Conservation (phyloP, 1,140 invertebrate species). For the Zaprionus taronus region DNA sequence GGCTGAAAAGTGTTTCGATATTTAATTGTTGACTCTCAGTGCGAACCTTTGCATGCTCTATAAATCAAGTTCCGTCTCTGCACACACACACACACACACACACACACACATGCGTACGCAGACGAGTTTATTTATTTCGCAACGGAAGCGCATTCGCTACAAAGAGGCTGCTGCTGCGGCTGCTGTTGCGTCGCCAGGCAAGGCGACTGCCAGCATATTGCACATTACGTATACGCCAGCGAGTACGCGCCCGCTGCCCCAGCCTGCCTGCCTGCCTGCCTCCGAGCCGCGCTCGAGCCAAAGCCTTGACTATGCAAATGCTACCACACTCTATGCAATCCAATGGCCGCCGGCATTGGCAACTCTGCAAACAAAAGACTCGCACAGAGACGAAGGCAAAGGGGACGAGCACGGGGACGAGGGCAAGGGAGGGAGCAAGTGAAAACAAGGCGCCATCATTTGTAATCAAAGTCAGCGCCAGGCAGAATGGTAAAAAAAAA, state of each 20-base stretch:
- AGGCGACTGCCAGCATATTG: slow-evolving; percentile 19
- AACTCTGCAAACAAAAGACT: slow-evolving; percentile 32
- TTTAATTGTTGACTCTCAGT: slow-evolving; percentile 42
- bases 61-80: slow-evolving; percentile 36
- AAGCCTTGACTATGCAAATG: slow-evolving; percentile 58
- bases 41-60: slow-evolving; percentile 43
- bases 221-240: slow-evolving; percentile 43
- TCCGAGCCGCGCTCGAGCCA: not conserved
- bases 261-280: too few relatives aligned
- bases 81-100: slow-evolving; percentile 3
- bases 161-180: slow-evolving; percentile 23
- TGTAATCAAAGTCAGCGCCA: slow-evolving; percentile 64
- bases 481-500: slow-evolving; percentile 43
- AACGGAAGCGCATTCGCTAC: slow-evolving; percentile 43
- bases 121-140: slow-evolving; percentile 16
- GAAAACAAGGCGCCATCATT: slow-evolving; percentile 58
- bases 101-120: not conserved
- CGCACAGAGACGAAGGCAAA: not conserved
- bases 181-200: slow-evolving; percentile 16
- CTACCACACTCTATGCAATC: slow-evolving; percentile 40
- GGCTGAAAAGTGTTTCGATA: slow-evolving; percentile 31
- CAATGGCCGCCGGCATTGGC: slow-evolving; percentile 54
- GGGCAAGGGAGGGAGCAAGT: slow-evolving; percentile 9
- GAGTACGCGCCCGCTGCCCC: not conserved
- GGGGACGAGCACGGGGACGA: not conserved